Evolutionary conservation across 2,888 invertebrate species (phyloP).

Genomic region (Spilarctia lutea): DNA sequence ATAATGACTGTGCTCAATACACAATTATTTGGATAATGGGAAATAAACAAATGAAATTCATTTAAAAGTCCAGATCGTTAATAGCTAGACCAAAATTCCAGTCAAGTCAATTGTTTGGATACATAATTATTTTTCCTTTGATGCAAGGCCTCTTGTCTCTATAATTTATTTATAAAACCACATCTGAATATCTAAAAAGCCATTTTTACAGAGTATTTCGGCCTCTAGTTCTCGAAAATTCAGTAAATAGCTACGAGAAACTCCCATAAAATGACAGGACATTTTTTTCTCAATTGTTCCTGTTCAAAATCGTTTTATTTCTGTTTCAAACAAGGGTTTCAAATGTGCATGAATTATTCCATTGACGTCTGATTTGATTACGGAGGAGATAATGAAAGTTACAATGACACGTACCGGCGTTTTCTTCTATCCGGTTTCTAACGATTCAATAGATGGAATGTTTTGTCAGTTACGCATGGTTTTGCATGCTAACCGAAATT

Average conservation of each 20-base stretch:
- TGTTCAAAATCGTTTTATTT: slow-evolving; percentile 27
- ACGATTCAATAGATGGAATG: neutral
- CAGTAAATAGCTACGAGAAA: slow-evolving; percentile 37
- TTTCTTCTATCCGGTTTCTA: neutral
- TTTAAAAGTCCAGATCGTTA: too few relatives aligned
- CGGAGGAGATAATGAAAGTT: neutral
- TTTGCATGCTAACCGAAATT: neutral
- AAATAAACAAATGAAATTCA: too few relatives aligned
- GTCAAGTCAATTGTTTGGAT: neutral
- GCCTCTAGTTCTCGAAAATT: slow-evolving; percentile 35
- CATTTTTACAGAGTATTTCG: slow-evolving; percentile 39
- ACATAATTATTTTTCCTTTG: neutral
- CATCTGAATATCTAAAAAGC: slow-evolving; percentile 20
- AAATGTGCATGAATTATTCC: slow-evolving; percentile 22
- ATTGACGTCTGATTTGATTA: neutral
- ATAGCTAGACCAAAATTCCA: too few relatives aligned
- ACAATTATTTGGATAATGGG: too few relatives aligned
- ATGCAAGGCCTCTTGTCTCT: neutral
- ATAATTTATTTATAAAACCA: neutral
- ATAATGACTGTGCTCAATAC: too few relatives aligned
- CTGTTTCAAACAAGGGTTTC: slow-evolving; percentile 29
- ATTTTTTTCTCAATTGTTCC: slow-evolving; percentile 31
- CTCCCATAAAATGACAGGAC: slow-evolving; percentile 36
- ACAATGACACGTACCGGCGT: neutral
- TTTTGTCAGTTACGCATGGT: neutral